These are phyloP conservation scores for Leptarthrus brevirostris DNA, from an alignment of 2,888 invertebrate genomes.

Conservation along the genomic window DNA sequence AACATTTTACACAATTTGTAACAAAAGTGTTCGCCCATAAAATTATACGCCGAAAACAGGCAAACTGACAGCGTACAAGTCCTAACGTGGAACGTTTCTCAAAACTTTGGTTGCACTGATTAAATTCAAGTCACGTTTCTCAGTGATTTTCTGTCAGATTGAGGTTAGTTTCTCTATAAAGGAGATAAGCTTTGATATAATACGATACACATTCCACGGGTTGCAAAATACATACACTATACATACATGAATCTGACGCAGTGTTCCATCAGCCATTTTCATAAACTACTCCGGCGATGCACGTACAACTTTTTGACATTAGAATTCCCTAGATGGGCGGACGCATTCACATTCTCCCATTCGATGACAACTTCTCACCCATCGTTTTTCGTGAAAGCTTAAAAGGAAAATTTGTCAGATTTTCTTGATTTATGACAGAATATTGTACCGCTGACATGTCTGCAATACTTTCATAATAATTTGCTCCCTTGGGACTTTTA, in stretches of 20 bases:
- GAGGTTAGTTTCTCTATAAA: slow-evolving; percentile 47
- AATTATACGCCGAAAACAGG: neutral
- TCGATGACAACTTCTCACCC: slow-evolving; percentile 29
- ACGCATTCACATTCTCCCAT: neutral
- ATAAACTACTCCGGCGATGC: slow-evolving; percentile 38
- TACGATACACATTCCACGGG: slow-evolving; percentile 22
- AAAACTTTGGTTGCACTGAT: neutral
- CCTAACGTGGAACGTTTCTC: neutral
- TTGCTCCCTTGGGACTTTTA: slow-evolving; percentile 26
- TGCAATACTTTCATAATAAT: slow-evolving; percentile 47
- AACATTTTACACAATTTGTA: neutral
- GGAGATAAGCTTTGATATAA: slow-evolving; percentile 44
- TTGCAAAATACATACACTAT: too few relatives aligned
- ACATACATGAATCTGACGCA: slow-evolving; percentile 16
- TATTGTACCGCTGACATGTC: slow-evolving; percentile 45
- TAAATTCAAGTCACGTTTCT: slow-evolving; percentile 49
- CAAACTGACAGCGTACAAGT: neutral
- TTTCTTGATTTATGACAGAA: slow-evolving; percentile 48
- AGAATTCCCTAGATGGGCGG: slow-evolving; percentile 15
- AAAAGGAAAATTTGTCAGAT: slow-evolving; percentile 49
- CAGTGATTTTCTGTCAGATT: slow-evolving; percentile 53
- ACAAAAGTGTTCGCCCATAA: neutral
- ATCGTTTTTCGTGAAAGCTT: slow-evolving; percentile 38
- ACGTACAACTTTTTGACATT: slow-evolving; percentile 46
- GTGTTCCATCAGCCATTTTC: slow-evolving; percentile 4